Conservation (phyloP, 2,888 invertebrate genomes). For the Quadriops clusia region DNA sequence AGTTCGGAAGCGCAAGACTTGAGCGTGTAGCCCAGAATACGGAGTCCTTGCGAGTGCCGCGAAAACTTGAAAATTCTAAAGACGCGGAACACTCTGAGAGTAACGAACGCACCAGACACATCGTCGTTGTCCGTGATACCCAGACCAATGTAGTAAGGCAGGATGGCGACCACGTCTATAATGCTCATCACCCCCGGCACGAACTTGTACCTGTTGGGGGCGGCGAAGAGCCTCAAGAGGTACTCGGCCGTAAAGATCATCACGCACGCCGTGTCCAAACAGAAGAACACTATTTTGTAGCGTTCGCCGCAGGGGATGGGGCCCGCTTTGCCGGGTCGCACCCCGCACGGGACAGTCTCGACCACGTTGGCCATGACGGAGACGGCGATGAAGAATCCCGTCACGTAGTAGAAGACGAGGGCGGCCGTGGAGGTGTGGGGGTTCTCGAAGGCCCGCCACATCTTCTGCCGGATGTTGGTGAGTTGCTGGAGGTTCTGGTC, state of each 20-base stretch:
- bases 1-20: slow-evolving; percentile 98
- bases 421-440: slow-evolving; percentile 98
- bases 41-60: slow-evolving; percentile 94
- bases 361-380: slow-evolving; percentile 99
- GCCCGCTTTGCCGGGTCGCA: slow-evolving; percentile 73
- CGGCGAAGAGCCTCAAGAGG: slow-evolving; percentile 86
- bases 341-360: slow-evolving; percentile 91
- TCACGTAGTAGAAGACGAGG: slow-evolving; percentile 99
- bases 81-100: slow-evolving; percentile 95
- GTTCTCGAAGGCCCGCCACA: slow-evolving; percentile 99
- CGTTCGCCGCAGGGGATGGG: slow-evolving; percentile 92
- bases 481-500: slow-evolving; percentile 81
- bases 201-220: slow-evolving; percentile 96
- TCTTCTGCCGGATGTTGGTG: slow-evolving; percentile 82
- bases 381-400: slow-evolving; percentile 98
- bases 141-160: slow-evolving; percentile 97
- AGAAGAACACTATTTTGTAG: slow-evolving; percentile 97
- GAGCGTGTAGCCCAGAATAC: slow-evolving; percentile 97
- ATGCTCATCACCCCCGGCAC: slow-evolving; percentile 98
- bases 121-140: slow-evolving; percentile 97
- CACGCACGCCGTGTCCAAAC: slow-evolving; percentile 98
- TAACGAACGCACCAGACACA: slow-evolving; percentile 98
- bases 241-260: slow-evolving; percentile 99
- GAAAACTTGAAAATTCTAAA: slow-evolving; percentile 99
- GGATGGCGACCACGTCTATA: slow-evolving; percentile 97